Conservation (phyloP, 1,140 invertebrate species). For the Eueides isabella region DNA sequence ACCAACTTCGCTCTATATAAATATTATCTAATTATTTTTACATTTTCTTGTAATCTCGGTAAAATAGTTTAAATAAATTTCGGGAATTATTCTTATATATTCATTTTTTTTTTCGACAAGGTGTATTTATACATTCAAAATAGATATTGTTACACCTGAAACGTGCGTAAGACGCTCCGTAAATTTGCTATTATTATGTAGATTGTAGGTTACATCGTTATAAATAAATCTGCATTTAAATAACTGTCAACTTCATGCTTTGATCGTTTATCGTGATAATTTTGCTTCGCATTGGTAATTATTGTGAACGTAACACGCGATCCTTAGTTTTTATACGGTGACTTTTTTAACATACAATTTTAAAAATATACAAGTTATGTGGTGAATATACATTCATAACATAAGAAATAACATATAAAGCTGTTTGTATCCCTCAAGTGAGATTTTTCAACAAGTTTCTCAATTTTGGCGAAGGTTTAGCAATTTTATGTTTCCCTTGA, state of each 20-base stretch:
- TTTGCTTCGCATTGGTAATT: slow-evolving; percentile 2
- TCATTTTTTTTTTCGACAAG: neutral
- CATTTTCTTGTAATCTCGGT: neutral
- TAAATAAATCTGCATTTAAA: slow-evolving; percentile 15
- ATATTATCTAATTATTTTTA: no score
- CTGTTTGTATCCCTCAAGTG: slow-evolving; percentile 48
- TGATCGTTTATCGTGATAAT: slow-evolving; percentile 5
- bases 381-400: neutral
- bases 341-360: neutral
- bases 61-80: no score
- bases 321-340: neutral
- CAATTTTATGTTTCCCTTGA: slow-evolving; percentile 66
- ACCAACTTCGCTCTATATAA: no score
- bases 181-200: slow-evolving; percentile 12
- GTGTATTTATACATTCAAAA: neutral
- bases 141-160: neutral
- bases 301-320: slow-evolving; percentile 7
- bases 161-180: neutral
- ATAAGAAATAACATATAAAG: slow-evolving; percentile 36
- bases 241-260: slow-evolving; percentile 9
- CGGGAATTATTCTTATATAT: no score
- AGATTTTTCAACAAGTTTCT: slow-evolving; percentile 77
- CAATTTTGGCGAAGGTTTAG: slow-evolving; percentile 70
- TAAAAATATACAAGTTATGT: neutral
- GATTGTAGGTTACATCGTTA: slow-evolving; percentile 3